Evolutionary conservation across 2,888 invertebrate genomes (phyloP), one percentile per base, ranked within the genome.

Genomic region (Pseudolycoriella hygida): DNA sequence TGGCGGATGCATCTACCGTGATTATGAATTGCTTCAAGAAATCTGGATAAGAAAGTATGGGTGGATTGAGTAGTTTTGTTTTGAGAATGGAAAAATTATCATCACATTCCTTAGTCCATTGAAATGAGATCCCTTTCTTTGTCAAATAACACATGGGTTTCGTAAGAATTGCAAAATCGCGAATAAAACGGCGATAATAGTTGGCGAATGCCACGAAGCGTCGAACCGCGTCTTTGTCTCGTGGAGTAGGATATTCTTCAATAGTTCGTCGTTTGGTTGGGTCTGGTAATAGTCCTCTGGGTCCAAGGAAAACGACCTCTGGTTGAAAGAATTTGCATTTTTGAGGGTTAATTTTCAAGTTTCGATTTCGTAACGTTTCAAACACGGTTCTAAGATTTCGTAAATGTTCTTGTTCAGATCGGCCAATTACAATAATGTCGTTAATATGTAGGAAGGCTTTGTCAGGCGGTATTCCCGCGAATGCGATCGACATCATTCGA

Each of bases 401-500:
- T n/a, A n/a, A n/a, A n/a, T n/a, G n/a, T n/a, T n/a, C n/a, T n/a
- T n/a, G n/a, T n/a, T n/a, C n/a, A n/a, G n/a, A n/a, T n/a, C n/a
- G 47, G 11, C 49, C 50, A 38, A 50, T 53, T 6, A 53, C 46
- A 30, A 55, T 51, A 1, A 54, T 50, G 32, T 53, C 52, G 38
- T 52, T 52, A 6, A 52, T 47, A 43, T 50, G 53, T 11, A 51
- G 41, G 34, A 52, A 52, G 14, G 51, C 48, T 39, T 48, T 47
- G 47, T 50, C 45, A 12, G 51, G 52, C 18, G 47, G 38, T 37
- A 52, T 14, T 10, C 52, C 52, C 11, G 53, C 47, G 46, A 56
- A 53, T 14, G 54, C 52, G 3, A 53, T 49, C 5, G 50, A 42
- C 56, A 56, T 54, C 53, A 55, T 53, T 40, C 54, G 19, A 41